These are phyloP conservation scores for Podarcis siculus DNA, from an alignment of 2,797 vertebrate species.

Conservation along the genomic window DNA sequence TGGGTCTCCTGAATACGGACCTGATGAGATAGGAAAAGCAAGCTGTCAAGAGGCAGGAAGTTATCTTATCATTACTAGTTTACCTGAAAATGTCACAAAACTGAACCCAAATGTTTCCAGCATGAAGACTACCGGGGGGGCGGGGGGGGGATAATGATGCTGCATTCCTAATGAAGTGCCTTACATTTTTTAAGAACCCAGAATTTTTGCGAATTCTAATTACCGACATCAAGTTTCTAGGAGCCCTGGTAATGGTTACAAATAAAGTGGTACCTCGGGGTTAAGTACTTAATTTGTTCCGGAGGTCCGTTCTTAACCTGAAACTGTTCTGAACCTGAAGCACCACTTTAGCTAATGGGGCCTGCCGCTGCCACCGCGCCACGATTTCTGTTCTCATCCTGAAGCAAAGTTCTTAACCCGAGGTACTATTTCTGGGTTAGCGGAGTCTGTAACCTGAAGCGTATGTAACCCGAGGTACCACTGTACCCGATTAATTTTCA, in stretches of 20 bases:
- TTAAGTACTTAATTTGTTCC: too few species aligned
- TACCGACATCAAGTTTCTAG: neutral
- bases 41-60: fast-evolving
- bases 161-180: neutral
- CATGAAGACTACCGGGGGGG: neutral
- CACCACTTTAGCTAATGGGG: too few species aligned
- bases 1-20: constrained; percentile 98
- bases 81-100: neutral
- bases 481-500: neutral
- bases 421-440: too few species aligned
- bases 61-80: too few species aligned
- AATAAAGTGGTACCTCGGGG: too few species aligned
- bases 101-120: neutral
- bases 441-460: too few species aligned
- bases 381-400: too few species aligned
- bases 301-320: too few species aligned
- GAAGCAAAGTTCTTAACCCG: too few species aligned
- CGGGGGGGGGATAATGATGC: neutral
- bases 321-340: too few species aligned
- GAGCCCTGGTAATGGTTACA: neutral
- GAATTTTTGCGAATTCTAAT: neutral
- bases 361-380: too few species aligned
- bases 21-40: constrained; percentile 69
- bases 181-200: neutral
- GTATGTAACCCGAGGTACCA: too few species aligned